Conservation (phyloP, 2,113 vertebrate species). For the Morone saxatilis region DNA sequence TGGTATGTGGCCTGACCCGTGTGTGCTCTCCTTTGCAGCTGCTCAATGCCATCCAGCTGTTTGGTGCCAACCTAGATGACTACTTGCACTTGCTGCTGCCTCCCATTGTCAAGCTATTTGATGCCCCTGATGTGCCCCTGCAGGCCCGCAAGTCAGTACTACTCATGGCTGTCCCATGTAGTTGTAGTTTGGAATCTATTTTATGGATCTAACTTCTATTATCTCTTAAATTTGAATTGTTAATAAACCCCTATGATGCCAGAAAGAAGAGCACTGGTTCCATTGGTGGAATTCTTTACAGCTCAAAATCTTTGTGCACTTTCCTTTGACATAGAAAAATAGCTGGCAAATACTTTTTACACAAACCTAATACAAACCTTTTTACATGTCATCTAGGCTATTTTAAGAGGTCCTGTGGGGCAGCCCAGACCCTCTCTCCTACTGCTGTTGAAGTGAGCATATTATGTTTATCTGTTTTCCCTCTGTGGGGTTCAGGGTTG, state of each 20-base stretch:
- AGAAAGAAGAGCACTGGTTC: background rate
- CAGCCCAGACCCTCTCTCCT: background rate
- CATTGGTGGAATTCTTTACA: background rate
- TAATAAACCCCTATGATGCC: background rate
- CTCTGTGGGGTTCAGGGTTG: slow-evolving; percentile 85
- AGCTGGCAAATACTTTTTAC: slow-evolving; percentile 6
- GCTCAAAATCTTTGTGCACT: background rate
- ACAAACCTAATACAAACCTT: too few species aligned
- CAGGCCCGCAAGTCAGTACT: slow-evolving; percentile 92
- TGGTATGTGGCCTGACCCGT: slow-evolving; percentile 7
- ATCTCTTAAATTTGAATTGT: background rate
- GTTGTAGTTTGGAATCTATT: background rate
- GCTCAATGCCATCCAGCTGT: slow-evolving; percentile 96
- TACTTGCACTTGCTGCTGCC: slow-evolving; percentile 96
- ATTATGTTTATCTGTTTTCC: slow-evolving; percentile 49
- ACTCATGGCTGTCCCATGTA: background rate
- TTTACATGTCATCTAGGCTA: slow-evolving; percentile 25
- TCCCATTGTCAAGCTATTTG: slow-evolving; percentile 97
- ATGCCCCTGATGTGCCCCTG: slow-evolving; percentile 92
- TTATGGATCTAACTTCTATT: background rate
- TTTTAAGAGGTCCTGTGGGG: slow-evolving; percentile 1
- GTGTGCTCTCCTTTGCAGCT: slow-evolving; percentile 83
- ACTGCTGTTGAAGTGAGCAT: background rate
- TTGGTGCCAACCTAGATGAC: slow-evolving; percentile 98
- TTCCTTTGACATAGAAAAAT: slow-evolving; percentile 16